These are phyloP conservation scores for Orthosia incerta DNA, from an alignment of 2,888 invertebrate genomes.

Conservation along the genomic window DNA sequence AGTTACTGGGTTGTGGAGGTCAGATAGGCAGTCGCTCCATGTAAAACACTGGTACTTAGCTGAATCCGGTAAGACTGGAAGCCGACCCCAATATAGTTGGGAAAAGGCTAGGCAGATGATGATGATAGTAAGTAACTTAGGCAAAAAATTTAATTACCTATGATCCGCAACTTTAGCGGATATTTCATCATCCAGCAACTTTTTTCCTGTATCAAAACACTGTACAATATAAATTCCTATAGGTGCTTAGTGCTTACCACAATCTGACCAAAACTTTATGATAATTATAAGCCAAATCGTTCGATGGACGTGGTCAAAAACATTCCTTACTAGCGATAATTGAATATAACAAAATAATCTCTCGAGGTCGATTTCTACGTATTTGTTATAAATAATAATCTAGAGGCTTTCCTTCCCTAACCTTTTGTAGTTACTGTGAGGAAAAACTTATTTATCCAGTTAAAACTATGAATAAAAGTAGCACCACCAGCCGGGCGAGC, in stretches of 20 bases:
- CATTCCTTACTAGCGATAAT: constrained; percentile 7
- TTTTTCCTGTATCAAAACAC: background rate
- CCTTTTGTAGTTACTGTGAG: background rate
- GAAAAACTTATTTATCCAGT: background rate
- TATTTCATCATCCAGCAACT: background rate
- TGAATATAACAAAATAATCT: background rate
- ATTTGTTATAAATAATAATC: background rate
- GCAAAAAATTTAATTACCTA: too few relatives aligned
- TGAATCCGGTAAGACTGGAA: too few relatives aligned
- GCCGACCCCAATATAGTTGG: too few relatives aligned
- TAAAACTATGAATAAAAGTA: background rate
- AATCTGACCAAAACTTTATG: constrained; percentile 4
- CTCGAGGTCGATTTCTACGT: background rate
- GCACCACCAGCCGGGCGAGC: too few relatives aligned
- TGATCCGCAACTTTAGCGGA: background rate
- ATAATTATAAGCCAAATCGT: constrained; percentile 16
- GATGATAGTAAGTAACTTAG: too few relatives aligned
- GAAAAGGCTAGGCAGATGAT: too few relatives aligned
- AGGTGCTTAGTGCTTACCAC: background rate
- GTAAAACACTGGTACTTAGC: too few relatives aligned
- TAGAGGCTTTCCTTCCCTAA: constrained; percentile 26
- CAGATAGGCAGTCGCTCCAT: too few relatives aligned
- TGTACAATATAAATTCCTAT: background rate
- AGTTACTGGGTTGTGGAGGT: too few relatives aligned
- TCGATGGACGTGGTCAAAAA: constrained; percentile 29